These are phyloP conservation scores for Bemisia tabaci DNA, from an alignment of 1,140 invertebrate species.

Conservation along the genomic window DNA sequence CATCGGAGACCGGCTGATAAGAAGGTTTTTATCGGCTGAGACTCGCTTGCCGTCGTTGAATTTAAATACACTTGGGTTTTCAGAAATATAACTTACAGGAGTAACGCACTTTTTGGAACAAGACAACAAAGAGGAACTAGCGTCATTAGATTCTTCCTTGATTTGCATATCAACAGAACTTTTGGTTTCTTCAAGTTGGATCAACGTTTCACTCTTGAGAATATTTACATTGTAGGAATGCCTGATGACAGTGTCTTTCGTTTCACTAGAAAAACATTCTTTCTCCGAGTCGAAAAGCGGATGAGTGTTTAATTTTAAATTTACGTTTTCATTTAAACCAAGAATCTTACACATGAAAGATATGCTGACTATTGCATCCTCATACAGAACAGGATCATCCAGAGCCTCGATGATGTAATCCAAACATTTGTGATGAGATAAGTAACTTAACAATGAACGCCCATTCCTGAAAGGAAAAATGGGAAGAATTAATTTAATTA, in stretches of 20 bases:
- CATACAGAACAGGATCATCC: neutral
- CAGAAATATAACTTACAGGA: neutral
- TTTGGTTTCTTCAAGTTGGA: neutral
- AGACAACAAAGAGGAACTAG: neutral
- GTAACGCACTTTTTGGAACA: neutral
- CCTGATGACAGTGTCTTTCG: neutral
- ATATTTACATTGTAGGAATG: neutral
- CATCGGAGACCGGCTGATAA: neutral
- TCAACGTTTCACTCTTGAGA: neutral
- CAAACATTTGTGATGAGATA: neutral
- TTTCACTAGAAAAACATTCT: neutral
- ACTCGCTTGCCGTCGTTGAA: neutral
- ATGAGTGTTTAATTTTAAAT: neutral
- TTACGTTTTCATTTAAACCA: neutral
- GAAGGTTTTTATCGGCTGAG: neutral
- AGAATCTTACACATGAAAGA: neutral
- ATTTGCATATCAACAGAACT: neutral
- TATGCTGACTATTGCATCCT: neutral
- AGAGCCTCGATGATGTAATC: neutral
- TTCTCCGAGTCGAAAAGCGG: neutral
- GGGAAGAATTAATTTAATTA: neutral
- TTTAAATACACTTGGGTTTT: neutral
- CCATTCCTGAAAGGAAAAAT: neutral
- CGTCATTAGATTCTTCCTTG: neutral
- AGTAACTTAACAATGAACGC: neutral